Percentiles rank a stretch among this genome's conserved stretches.
These are phyloP conservation scores for Drosophila tani DNA, from an alignment of 1,140 invertebrate genomes.

Conservation along the genomic window DNA sequence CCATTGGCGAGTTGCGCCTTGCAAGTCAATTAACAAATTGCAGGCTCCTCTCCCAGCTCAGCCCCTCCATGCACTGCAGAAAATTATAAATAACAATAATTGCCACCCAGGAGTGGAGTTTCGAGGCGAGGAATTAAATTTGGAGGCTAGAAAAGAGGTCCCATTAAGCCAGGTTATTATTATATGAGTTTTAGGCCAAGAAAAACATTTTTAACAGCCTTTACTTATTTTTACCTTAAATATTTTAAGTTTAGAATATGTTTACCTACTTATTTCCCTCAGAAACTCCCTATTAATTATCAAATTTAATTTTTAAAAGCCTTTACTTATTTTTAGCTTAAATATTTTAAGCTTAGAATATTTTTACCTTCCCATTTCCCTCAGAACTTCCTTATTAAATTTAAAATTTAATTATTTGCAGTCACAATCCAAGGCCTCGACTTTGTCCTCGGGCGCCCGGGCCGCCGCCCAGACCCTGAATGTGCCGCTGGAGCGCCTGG, in stretches of 20 bases:
- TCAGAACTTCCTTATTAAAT: neutral
- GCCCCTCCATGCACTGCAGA: conserved; percentile 1
- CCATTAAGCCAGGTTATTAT: no score
- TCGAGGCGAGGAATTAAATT: neutral
- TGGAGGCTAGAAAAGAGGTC: neutral
- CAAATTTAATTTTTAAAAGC: neutral
- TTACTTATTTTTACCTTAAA: no score
- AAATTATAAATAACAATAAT: conserved; percentile 13
- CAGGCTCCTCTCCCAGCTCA: conserved; percentile 15
- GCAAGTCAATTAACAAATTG: conserved; percentile 65
- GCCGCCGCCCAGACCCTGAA: conserved; percentile 84
- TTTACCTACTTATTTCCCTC: no score
- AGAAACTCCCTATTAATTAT: no score
- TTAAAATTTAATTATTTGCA: conserved; percentile 14
- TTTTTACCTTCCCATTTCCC: no score
- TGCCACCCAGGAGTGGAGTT: conserved; percentile 6
- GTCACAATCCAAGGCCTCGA: conserved; percentile 84
- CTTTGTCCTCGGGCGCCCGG: conserved; percentile 80
- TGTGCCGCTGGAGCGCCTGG: conserved; percentile 83
- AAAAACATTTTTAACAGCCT: neutral
- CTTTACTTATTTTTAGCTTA: neutral
- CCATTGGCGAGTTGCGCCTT: conserved; percentile 24
- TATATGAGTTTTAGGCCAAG: neutral
- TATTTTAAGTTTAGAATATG: no score
- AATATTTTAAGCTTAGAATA: neutral